Conservation (phyloP, 2,888 invertebrate genomes). For the Ischnura elegans region DNA sequence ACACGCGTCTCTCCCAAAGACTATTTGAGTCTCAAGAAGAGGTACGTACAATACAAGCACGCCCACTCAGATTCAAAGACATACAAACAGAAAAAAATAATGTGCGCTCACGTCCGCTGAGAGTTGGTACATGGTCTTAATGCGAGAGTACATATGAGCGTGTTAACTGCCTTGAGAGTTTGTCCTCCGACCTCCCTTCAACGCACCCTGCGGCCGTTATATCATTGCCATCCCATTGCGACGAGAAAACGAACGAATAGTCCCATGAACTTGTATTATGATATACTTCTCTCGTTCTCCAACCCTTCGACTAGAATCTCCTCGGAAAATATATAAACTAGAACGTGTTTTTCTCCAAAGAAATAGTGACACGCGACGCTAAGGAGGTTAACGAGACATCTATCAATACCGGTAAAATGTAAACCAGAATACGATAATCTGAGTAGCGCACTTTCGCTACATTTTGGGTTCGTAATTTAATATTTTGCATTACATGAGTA, state of each 20-base stretch:
- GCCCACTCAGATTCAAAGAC: not conserved
- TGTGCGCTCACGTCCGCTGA: not conserved
- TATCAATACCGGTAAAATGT: no score
- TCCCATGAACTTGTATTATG: not conserved
- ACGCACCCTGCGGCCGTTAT: not conserved
- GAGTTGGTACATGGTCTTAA: not conserved
- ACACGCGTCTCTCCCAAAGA: constrained; percentile 22
- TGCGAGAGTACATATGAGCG: not conserved
- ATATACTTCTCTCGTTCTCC: not conserved
- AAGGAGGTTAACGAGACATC: no score
- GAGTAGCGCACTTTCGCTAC: no score
- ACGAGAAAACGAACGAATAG: not conserved
- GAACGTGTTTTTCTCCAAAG: not conserved
- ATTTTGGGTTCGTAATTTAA: no score
- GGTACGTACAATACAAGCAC: not conserved
- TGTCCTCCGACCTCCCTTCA: not conserved
- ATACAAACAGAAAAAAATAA: not conserved
- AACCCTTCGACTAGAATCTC: not conserved
- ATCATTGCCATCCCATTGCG: not conserved
- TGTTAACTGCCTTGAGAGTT: constrained; percentile 27
- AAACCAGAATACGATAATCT: no score
- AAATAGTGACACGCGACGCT: no score
- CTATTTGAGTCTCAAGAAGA: constrained; percentile 4
- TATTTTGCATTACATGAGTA: no score
- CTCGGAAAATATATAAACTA: not conserved